Evolutionary conservation across 2,113 vertebrate genomes (phyloP), one percentile per base, ranked within the genome.

Genomic region (Lontra canadensis): DNA sequence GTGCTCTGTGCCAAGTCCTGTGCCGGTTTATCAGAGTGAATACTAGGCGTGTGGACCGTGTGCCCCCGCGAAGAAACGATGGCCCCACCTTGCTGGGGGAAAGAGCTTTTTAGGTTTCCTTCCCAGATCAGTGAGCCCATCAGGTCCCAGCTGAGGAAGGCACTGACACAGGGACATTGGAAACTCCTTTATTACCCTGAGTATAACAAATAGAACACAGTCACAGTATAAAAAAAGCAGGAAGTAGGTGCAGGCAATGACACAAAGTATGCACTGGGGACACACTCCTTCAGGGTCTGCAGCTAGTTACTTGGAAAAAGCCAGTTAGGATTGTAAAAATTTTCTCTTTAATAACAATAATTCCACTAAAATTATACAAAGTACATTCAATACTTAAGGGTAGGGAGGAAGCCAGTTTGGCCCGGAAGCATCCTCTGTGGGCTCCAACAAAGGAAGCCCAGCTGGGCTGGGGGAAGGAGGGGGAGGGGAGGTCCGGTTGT

Each of bases 291-390:
- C 87, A 93, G 47, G 96, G 90, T 98, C 97, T 94, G 97, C 96
- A 97, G 97, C 95, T 98, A 69, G 91, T 97, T 96, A 98, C 94
- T 97, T 98, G 98, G 97, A 97, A 97, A 98, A 98, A 98, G 95
- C 98, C 97, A 95, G 86, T 97, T 98, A 88, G 84, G 96, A 94
- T 95, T 98, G 98, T 99, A 99, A 99, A 99, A 99, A 99, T 95
- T 94, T 97, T 96, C 95, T 95, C 95, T 91, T 98, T 97, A 96
- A 96, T 98, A 98, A 98, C 93, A 97, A 92, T 90, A 95, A 93
- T 98, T 98, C 98, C 98, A 98, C 99, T 96, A 99, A 98, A 98
- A 98, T 98, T 99, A 98, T 99, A 99, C 99, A 99, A 99, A 99
- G 99, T 99, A 99, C 99, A 99, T 99, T 99, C 99, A 98, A 98